phyloP scores from a whole-genome alignment of 2,888 invertebrate genomes.

The Phyllotreta cruciferae region DNA sequence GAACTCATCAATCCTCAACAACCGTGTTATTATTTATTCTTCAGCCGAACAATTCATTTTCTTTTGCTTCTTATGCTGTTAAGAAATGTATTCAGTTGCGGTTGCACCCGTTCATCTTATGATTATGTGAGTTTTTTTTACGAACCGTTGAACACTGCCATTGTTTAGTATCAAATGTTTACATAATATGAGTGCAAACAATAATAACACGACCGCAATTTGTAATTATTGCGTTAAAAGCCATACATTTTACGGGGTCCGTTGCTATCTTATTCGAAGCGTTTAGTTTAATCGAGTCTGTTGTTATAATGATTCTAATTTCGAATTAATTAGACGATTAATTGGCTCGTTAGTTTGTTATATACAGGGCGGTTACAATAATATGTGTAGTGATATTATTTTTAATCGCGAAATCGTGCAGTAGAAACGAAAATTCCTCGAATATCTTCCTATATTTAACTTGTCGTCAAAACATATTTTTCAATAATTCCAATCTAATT shows the following conservation, averaged over 20 bases:
- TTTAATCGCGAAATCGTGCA: too few species aligned
- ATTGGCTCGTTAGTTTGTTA: too few species aligned
- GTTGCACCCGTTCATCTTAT: conserved; percentile 1
- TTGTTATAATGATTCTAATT: too few species aligned
- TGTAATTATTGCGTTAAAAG: background rate
- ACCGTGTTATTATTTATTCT: too few species aligned
- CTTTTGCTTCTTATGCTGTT: background rate
- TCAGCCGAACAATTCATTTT: conserved; percentile 5
- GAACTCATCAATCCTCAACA: too few species aligned
- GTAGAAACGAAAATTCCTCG: too few species aligned
- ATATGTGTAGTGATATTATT: too few species aligned
- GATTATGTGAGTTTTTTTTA: conserved; percentile 12
- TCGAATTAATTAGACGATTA: too few species aligned
- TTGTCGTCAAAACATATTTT: background rate
- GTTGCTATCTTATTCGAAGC: background rate
- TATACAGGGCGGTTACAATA: too few species aligned
- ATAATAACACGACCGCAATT: conserved; percentile 4
- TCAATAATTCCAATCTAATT: background rate
- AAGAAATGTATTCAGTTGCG: background rate
- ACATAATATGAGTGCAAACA: conserved; percentile 1
- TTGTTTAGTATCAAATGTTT: conserved; percentile 7
- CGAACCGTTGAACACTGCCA: conserved; percentile 4
- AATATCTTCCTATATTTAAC: background rate
- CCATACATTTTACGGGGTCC: background rate
- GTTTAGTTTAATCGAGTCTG: too few species aligned